Conservation (phyloP, 1,140 invertebrate genomes). For the Pteromalus puparum region DNA sequence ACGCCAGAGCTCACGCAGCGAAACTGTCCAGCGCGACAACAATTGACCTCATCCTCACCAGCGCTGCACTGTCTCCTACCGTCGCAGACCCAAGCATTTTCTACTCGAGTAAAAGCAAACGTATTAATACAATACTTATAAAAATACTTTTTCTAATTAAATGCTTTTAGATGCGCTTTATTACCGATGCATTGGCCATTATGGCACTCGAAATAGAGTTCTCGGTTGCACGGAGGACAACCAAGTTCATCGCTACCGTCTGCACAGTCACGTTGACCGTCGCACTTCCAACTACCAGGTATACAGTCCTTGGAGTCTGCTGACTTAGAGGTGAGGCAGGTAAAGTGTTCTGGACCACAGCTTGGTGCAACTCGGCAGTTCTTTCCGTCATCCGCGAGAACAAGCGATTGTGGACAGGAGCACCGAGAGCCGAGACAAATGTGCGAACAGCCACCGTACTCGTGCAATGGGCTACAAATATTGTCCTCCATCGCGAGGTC, state of each 20-base stretch:
- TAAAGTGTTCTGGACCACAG: slow-evolving; percentile 87
- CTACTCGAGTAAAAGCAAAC: slow-evolving; percentile 52
- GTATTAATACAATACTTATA: slow-evolving; percentile 21
- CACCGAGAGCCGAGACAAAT: slow-evolving; percentile 83
- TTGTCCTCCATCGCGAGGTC: slow-evolving; percentile 68
- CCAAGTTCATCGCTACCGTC: slow-evolving; percentile 88
- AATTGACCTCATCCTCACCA: slow-evolving; percentile 80
- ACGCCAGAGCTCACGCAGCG: slow-evolving; percentile 78
- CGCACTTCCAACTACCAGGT: slow-evolving; percentile 89
- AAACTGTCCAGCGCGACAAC: slow-evolving; percentile 78
- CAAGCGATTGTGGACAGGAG: slow-evolving; percentile 85
- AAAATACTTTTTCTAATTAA: background rate
- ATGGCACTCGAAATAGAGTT: slow-evolving; percentile 83
- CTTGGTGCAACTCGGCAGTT: slow-evolving; percentile 84
- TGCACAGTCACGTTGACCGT: slow-evolving; percentile 88
- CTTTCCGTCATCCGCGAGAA: slow-evolving; percentile 81
- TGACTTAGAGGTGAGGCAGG: slow-evolving; percentile 78
- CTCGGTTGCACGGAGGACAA: slow-evolving; percentile 79
- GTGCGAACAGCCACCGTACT: slow-evolving; percentile 81
- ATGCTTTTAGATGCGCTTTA: background rate
- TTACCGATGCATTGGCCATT: slow-evolving; percentile 87
- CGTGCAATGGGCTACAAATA: slow-evolving; percentile 70
- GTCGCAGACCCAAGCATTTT: slow-evolving; percentile 81
- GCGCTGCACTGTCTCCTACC: slow-evolving; percentile 84
- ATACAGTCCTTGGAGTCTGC: slow-evolving; percentile 83